phyloP scores from a whole-genome alignment of 92 coral and sea anemone species.

The Paramuricea clavata region DNA sequence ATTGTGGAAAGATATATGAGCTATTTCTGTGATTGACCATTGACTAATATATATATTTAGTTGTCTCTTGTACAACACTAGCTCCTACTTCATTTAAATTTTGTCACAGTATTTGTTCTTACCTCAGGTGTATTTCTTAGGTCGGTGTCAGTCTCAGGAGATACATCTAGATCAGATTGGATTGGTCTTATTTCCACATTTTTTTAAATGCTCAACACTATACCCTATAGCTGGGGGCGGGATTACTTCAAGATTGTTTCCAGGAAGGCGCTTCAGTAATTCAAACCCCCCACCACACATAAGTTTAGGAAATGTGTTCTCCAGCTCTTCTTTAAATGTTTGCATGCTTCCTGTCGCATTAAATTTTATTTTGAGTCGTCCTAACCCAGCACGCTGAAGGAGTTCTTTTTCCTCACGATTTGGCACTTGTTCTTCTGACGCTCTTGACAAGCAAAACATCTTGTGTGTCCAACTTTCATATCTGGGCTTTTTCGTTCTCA shows the following conservation, averaged over 20 bases:
- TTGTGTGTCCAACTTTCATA: neutral
- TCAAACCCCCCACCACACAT: constrained; percentile 8
- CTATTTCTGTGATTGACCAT: no score
- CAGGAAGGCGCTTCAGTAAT: neutral
- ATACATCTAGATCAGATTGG: neutral
- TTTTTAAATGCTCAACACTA: neutral
- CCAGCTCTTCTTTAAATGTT: constrained; percentile 3
- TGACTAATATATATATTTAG: no score
- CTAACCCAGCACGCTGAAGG: neutral
- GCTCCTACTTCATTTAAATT: no score
- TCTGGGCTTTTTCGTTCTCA: neutral
- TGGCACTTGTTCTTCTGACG: neutral
- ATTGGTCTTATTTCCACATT: neutral
- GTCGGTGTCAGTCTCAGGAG: neutral
- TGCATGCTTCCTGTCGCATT: neutral
- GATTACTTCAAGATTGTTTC: neutral
- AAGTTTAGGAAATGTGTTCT: neutral
- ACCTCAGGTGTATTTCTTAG: no score
- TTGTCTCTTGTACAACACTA: no score
- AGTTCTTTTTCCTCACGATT: neutral
- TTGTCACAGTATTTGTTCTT: no score
- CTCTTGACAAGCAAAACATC: neutral
- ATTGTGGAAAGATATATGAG: no score
- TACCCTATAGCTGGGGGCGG: neutral
- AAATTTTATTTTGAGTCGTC: neutral